These are phyloP conservation scores for Teleiodes luculella DNA, from an alignment of 2,888 invertebrate species.

Conservation along the genomic window DNA sequence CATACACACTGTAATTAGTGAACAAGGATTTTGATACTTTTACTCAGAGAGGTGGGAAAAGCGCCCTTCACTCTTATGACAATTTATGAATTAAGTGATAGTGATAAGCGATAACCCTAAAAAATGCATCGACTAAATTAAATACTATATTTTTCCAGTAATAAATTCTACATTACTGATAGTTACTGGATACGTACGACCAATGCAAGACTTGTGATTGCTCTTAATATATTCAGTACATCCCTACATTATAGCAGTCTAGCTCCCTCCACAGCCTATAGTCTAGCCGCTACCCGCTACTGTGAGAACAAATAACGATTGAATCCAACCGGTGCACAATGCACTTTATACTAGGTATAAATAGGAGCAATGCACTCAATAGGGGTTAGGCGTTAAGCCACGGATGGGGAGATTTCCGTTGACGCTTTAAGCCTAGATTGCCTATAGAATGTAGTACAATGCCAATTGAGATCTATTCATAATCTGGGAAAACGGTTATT, in stretches of 20 bases:
- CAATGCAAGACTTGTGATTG: no score
- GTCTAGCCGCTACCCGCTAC: constrained; percentile 43
- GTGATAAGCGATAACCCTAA: no score
- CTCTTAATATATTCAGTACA: no score
- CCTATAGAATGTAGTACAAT: constrained; percentile 5
- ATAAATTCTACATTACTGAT: no score
- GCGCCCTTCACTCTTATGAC: no score
- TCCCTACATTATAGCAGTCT: constrained; percentile 5
- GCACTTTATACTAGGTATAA: constrained; percentile 7
- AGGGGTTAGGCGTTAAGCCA: constrained; percentile 8
- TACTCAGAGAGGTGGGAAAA: no score
- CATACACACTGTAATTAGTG: no score
- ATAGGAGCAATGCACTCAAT: constrained; percentile 6
- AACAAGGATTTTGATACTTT: no score
- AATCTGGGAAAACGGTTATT: not conserved
- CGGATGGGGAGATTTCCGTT: constrained; percentile 6
- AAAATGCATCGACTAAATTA: no score
- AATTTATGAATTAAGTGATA: no score
- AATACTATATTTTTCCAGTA: no score
- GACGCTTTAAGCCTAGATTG: constrained; percentile 4
- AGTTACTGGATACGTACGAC: no score
- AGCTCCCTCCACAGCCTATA: constrained; percentile 28
- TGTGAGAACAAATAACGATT: constrained; percentile 67
- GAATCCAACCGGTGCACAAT: constrained; percentile 19
- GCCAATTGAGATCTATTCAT: constrained; percentile 8